Conservation (phyloP, 2,888 invertebrate genomes). For the Pseudococcus viburni region DNA sequence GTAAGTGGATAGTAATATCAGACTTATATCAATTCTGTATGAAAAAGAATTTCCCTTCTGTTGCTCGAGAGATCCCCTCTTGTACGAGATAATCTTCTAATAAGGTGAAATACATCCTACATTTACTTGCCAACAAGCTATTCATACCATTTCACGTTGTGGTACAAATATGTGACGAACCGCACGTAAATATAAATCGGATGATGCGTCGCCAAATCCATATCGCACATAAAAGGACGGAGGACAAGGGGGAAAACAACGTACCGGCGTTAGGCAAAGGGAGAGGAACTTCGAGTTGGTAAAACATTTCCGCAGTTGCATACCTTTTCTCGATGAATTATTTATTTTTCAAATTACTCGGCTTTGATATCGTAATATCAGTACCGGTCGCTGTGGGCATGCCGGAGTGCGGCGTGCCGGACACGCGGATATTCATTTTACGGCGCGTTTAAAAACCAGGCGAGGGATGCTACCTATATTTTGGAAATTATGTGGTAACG, state of each 20-base stretch:
- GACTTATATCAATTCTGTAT: too few relatives aligned
- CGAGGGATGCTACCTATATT: neutral
- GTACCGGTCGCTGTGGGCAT: neutral
- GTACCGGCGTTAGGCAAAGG: too few relatives aligned
- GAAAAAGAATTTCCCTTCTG: too few relatives aligned
- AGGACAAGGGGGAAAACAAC: neutral
- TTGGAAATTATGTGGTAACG: conserved; percentile 2
- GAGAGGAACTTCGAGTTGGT: neutral
- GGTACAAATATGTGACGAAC: neutral
- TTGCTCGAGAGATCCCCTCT: too few relatives aligned
- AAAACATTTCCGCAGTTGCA: conserved; percentile 24
- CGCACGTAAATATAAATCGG: neutral
- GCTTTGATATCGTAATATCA: conserved; percentile 10
- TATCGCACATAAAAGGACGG: neutral
- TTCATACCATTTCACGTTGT: neutral
- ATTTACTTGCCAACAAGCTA: neutral
- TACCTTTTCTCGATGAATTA: conserved; percentile 47
- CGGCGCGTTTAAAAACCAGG: conserved; percentile 2
- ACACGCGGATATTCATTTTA: conserved; percentile 9
- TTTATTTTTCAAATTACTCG: conserved; percentile 46
- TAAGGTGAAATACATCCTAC: neutral
- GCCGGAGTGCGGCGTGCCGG: neutral
- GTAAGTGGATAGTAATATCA: too few relatives aligned
- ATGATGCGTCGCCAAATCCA: conserved; percentile 34
- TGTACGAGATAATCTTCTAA: neutral